Evolutionary conservation across 2,113 vertebrate species (phyloP).

Genomic region (Brachypteracias leptosomus): DNA sequence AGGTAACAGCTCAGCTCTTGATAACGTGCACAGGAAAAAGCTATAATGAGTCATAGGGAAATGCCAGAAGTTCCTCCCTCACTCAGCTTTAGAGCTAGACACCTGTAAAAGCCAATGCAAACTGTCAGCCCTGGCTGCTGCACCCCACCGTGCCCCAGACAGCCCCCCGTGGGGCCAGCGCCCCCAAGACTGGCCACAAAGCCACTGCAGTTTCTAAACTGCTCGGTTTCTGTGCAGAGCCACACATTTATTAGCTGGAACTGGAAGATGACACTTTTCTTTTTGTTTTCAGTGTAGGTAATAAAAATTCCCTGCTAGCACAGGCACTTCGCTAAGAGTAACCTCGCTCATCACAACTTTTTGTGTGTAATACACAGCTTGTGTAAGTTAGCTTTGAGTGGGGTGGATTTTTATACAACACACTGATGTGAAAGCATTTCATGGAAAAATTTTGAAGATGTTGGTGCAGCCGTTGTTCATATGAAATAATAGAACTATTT

Average conservation of each 20-base stretch:
- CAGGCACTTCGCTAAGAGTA: neutral
- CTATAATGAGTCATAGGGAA: neutral
- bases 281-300: neutral
- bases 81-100: neutral
- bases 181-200: no score
- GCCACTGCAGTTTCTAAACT: no score
- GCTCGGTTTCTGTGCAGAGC: neutral
- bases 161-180: no score
- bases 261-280: neutral
- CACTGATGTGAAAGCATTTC: neutral
- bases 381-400: neutral
- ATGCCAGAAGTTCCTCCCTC: neutral
- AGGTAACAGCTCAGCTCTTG: slow-evolving; percentile 69
- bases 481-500: neutral
- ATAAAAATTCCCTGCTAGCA: neutral
- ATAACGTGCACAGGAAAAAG: neutral
- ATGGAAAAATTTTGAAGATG: neutral
- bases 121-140: neutral
- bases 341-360: neutral
- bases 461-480: neutral
- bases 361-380: neutral
- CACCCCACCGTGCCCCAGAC: no score
- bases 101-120: neutral
- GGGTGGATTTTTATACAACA: neutral
- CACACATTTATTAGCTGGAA: neutral